A percentile compares a stretch with the other conserved stretches of the same genome.
phyloP scores from a whole-genome alignment of 2,888 invertebrate genomes.

The Yponomeuta cagnagella region DNA sequence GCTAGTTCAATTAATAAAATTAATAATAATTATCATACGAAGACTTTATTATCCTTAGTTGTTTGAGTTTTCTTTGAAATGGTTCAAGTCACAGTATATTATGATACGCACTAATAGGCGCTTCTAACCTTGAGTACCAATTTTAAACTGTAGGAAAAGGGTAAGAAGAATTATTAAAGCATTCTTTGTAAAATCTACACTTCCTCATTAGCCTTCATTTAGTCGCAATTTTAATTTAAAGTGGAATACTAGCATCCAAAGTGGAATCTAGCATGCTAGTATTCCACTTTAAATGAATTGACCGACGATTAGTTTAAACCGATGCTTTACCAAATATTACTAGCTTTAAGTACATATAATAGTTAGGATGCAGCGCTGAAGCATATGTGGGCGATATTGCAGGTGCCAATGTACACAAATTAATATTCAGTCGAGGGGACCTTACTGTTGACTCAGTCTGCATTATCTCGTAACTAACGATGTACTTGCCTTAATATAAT shows the following conservation, averaged over 20 bases:
- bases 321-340: no score
- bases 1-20: no score
- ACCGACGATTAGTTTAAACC: background rate
- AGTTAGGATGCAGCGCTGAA: background rate
- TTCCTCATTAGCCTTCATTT: background rate
- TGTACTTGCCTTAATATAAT: slow-evolving; percentile 35
- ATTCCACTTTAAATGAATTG: background rate
- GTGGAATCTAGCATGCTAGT: background rate
- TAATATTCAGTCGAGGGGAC: slow-evolving; percentile 52
- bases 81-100: no score
- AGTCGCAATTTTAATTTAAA: background rate
- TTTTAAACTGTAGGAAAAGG: no score
- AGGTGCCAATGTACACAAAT: slow-evolving; percentile 55
- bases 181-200: no score
- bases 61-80: no score
- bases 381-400: slow-evolving; percentile 13
- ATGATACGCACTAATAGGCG: no score
- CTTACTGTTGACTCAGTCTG: slow-evolving; percentile 60
- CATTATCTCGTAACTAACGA: slow-evolving; percentile 41
- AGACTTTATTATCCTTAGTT: no score
- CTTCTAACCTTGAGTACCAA: no score
- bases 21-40: no score
- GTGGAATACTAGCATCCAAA: background rate
- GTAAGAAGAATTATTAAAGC: no score
- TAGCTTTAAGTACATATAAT: no score